Evolutionary conservation across 1,140 invertebrate genomes (phyloP).

Genomic region (Drosophila punjabiensis): DNA sequence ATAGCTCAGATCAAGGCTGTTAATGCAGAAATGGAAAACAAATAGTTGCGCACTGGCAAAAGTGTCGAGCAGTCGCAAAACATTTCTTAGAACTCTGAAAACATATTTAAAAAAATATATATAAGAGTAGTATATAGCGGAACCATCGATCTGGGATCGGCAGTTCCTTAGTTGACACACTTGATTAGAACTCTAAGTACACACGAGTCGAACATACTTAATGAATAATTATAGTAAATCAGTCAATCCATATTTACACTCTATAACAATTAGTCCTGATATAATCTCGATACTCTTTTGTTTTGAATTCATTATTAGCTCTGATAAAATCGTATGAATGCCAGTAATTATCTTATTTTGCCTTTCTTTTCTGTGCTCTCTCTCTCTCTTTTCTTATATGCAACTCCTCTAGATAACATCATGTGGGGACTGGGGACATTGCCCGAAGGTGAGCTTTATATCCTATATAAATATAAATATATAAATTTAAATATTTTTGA

Average conservation of each 20-base stretch:
- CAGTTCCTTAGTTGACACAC: constrained; percentile 64
- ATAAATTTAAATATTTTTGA: neutral
- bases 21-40: constrained; percentile 44
- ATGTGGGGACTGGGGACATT: constrained; percentile 99
- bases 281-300: constrained; percentile 51
- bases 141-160: constrained; percentile 36
- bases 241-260: constrained; percentile 56
- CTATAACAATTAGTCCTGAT: constrained; percentile 55
- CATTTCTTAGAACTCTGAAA: constrained; percentile 49
- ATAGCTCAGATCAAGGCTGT: constrained; percentile 78
- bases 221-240: constrained; percentile 50
- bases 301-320: constrained; percentile 55
- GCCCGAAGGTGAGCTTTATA: constrained; percentile 94
- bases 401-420: constrained; percentile 92
- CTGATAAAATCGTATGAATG: constrained; percentile 56
- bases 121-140: constrained; percentile 56
- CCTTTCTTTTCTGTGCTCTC: constrained; percentile 69
- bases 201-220: constrained; percentile 35
- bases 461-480: fast-evolving
- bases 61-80: constrained; percentile 24
- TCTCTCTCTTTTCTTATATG: constrained; percentile 51
- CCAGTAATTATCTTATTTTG: constrained; percentile 68
- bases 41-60: constrained; percentile 27
- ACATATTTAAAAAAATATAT: constrained; percentile 31
- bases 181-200: constrained; percentile 68